Percentiles rank a stretch among this genome's conserved stretches.
Evolutionary conservation across 2,113 vertebrate genomes (phyloP).

Genomic region (Plecturocebus donacophilus): DNA sequence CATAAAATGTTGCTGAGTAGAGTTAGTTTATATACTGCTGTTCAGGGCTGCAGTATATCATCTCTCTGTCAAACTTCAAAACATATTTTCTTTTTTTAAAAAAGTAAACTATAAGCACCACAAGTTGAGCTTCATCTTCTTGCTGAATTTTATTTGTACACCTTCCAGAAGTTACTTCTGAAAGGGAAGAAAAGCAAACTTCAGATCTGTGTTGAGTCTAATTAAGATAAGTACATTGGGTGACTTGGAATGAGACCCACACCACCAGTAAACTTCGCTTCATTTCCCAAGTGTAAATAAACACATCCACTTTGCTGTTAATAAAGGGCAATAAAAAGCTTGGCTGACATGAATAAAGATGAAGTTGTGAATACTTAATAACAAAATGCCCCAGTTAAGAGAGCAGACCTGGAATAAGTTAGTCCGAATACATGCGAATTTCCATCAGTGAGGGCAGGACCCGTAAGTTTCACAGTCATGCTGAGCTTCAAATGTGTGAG

Average conservation of each 20-base stretch:
- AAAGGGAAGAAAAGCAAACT: background rate
- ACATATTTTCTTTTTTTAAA: background rate
- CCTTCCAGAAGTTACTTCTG: slow-evolving; percentile 37
- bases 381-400: slow-evolving; percentile 24
- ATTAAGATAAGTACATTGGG: background rate
- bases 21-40: background rate
- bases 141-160: background rate
- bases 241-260: background rate
- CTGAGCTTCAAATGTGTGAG: background rate
- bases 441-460: background rate
- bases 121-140: background rate
- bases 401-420: background rate
- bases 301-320: slow-evolving; percentile 38
- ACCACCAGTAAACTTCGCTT: background rate
- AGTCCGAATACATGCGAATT: background rate
- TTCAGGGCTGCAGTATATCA: background rate
- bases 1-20: background rate
- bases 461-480: background rate
- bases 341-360: slow-evolving; percentile 42
- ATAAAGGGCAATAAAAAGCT: slow-evolving; percentile 33
- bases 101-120: slow-evolving; percentile 10
- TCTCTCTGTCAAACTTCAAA: background rate
- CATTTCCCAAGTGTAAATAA: slow-evolving; percentile 52
- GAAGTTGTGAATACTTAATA: slow-evolving; percentile 33
- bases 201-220: background rate